Conservation (phyloP, 2,113 vertebrate genomes). For the Pimephales promelas region DNA sequence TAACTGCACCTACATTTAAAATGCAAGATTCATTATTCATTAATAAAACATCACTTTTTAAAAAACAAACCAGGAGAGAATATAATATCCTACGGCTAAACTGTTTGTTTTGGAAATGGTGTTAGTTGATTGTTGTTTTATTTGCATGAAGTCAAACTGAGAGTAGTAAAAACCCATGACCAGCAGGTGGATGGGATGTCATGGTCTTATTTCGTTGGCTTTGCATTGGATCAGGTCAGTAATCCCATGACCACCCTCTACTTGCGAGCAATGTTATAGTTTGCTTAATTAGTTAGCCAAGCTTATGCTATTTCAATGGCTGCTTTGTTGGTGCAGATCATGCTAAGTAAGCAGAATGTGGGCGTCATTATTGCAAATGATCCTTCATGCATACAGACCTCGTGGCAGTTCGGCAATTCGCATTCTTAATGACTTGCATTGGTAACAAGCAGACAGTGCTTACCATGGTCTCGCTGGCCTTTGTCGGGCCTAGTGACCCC, state of each 20-base stretch:
- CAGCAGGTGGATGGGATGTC: slow-evolving; percentile 16
- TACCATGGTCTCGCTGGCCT: slow-evolving; percentile 43
- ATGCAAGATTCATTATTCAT: not conserved
- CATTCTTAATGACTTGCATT: slow-evolving; percentile 40
- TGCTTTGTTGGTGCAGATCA: slow-evolving; percentile 30
- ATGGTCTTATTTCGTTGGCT: slow-evolving; percentile 15
- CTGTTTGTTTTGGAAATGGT: not conserved
- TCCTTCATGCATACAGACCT: slow-evolving; percentile 42
- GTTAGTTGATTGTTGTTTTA: not conserved
- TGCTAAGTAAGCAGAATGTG: slow-evolving; percentile 41
- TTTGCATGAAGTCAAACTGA: slow-evolving; percentile 20
- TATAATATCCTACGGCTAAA: not conserved
- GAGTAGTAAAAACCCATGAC: not conserved
- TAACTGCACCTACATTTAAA: slow-evolving; percentile 1
- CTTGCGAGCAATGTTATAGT: slow-evolving; percentile 1
- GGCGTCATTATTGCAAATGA: slow-evolving; percentile 29
- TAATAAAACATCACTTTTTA: not conserved
- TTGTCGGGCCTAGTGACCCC: slow-evolving; percentile 26
- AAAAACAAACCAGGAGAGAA: not conserved
- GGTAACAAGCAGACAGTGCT: slow-evolving; percentile 35
- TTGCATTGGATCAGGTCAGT: not conserved
- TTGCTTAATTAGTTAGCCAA: slow-evolving; percentile 32
- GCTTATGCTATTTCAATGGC: not conserved
- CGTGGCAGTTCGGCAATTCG: slow-evolving; percentile 42
- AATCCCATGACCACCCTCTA: slow-evolving; percentile 21